Percentiles rank a stretch among this genome's conserved stretches.
These are phyloP conservation scores for Ooceraea biroi DNA, from an alignment of 1,140 invertebrate genomes.

Conservation along the genomic window DNA sequence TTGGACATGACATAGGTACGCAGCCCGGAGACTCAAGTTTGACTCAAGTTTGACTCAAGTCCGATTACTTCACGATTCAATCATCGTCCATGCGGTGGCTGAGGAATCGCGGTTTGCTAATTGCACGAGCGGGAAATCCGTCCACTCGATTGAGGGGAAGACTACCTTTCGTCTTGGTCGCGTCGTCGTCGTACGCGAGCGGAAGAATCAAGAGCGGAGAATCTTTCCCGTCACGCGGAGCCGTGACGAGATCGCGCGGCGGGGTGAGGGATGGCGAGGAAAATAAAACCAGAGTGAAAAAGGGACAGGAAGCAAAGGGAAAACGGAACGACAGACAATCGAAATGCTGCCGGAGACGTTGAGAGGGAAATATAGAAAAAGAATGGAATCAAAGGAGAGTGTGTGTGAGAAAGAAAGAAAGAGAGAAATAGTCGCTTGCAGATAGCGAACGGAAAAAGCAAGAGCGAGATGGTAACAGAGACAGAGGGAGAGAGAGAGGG, in stretches of 20 bases:
- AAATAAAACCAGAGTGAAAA: neutral
- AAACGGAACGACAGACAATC: constrained; percentile 1
- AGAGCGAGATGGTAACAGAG: constrained; percentile 3
- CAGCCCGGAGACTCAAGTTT: neutral
- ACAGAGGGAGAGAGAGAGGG: constrained; percentile 12
- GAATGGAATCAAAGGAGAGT: neutral
- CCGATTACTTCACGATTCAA: neutral
- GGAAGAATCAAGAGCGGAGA: constrained; percentile 73
- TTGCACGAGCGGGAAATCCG: constrained; percentile 54
- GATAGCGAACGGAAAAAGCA: neutral
- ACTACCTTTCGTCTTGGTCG: constrained; percentile 8
- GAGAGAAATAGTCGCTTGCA: neutral
- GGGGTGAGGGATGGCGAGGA: neutral
- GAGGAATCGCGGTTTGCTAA: neutral
- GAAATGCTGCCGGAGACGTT: constrained; percentile 12
- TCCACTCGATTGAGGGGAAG: constrained; percentile 2
- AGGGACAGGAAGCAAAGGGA: neutral
- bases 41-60: neutral
- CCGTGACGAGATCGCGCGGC: constrained; percentile 50
- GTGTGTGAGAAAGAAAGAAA: neutral
- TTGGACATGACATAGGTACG: neutral
- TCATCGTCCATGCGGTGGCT: neutral
- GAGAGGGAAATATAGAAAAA: constrained; percentile 20
- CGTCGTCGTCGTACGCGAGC: constrained; percentile 54
- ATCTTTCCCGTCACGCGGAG: constrained; percentile 72